Evolutionary conservation across 1,140 invertebrate species (phyloP).

Genomic region (Eurytemora carolleeae): DNA sequence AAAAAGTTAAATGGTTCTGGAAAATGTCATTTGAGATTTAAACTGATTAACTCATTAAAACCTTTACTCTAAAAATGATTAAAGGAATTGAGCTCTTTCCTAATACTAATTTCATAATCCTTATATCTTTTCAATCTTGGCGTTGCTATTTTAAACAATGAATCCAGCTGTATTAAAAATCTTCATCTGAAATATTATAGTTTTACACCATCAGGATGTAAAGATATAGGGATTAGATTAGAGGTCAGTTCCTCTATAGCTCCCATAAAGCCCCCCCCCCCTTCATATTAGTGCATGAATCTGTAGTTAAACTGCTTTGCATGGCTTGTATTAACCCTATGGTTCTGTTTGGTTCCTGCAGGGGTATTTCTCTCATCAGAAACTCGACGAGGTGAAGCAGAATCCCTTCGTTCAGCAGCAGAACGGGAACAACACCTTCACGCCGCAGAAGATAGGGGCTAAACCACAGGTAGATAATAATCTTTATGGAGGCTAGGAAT

Average conservation of each 20-base stretch:
- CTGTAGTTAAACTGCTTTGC: neutral
- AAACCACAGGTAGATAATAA: slow-evolving; percentile 5
- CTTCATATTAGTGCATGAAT: too few species aligned
- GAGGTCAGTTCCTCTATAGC: too few species aligned
- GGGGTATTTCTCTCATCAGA: neutral
- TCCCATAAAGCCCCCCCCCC: too few species aligned
- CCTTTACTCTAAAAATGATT: too few species aligned
- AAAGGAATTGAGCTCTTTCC: too few species aligned
- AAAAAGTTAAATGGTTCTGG: too few species aligned
- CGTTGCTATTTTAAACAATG: neutral
- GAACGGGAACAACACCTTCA: slow-evolving; percentile 9
- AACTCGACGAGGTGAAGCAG: slow-evolving; percentile 6
- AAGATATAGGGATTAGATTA: neutral
- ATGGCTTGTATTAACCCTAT: neutral
- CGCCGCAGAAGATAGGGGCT: slow-evolving; percentile 7
- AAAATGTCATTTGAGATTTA: too few species aligned
- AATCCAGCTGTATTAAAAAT: neutral
- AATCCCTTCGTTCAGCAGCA: slow-evolving; percentile 9
- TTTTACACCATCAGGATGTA: neutral
- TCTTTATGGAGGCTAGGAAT: too few species aligned
- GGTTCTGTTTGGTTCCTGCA: neutral
- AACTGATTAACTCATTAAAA: too few species aligned
- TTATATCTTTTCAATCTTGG: neutral
- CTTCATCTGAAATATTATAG: neutral
- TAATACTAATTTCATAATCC: too few species aligned